A percentile compares a stretch with the other conserved stretches of the same genome.
These are phyloP conservation scores for Tribolium freemani DNA, from an alignment of 2,888 invertebrate genomes.

Conservation along the genomic window DNA sequence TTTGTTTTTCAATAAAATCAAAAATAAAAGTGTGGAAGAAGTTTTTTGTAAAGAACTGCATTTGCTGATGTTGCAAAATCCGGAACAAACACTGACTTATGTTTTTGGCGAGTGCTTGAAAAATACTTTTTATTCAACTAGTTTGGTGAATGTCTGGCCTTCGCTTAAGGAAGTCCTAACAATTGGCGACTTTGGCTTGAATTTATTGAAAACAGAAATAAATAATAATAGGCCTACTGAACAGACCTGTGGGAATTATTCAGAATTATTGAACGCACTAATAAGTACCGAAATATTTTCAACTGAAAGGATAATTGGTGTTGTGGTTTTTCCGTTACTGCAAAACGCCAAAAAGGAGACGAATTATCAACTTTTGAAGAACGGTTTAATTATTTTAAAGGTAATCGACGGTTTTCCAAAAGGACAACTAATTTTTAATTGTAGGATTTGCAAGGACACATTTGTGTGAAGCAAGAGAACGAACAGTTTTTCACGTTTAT, in stretches of 20 bases:
- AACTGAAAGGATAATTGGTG: constrained; percentile 43
- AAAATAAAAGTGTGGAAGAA: constrained; percentile 38
- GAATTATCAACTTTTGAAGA: constrained; percentile 33
- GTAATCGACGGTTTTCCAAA: constrained; percentile 14
- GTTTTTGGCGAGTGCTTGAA: constrained; percentile 60
- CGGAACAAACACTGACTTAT: constrained; percentile 52
- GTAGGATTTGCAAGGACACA: constrained; percentile 41
- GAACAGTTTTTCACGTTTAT: constrained; percentile 45
- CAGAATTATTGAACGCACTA: constrained; percentile 55
- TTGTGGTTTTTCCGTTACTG: constrained; percentile 45
- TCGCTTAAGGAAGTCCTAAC: constrained; percentile 50
- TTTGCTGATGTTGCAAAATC: constrained; percentile 61
- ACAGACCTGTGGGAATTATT: constrained; percentile 55
- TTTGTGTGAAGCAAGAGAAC: constrained; percentile 41
- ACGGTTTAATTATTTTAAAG: constrained; percentile 43
- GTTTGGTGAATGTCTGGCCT: constrained; percentile 50
- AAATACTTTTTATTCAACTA: constrained; percentile 51
- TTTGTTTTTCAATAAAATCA: constrained; percentile 57
- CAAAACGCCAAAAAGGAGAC: constrained; percentile 24
- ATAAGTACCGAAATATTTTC: constrained; percentile 51
- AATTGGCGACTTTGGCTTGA: constrained; percentile 55
- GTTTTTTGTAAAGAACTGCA: constrained; percentile 54
- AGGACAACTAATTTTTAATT: constrained; percentile 23
- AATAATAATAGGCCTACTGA: constrained; percentile 45
- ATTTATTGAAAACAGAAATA: constrained; percentile 51